A percentile compares a stretch with the other conserved stretches of the same genome.
These are phyloP conservation scores for Lymantria monacha DNA, from an alignment of 2,888 invertebrate species.

Conservation along the genomic window DNA sequence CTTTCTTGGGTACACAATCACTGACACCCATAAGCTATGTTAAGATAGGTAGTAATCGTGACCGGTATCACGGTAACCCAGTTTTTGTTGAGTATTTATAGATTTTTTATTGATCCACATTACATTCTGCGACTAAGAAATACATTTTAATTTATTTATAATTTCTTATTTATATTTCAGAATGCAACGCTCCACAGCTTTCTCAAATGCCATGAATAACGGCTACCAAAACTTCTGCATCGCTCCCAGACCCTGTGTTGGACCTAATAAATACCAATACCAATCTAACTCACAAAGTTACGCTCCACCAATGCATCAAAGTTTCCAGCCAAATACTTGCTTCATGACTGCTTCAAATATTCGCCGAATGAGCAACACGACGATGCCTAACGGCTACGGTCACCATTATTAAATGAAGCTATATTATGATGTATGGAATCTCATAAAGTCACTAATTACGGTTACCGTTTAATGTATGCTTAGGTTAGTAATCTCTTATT, in stretches of 20 bases:
- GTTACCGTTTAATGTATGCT: conserved; percentile 21
- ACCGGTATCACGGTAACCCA: too few relatives aligned
- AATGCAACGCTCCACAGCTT: conserved; percentile 27
- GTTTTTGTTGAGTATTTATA: too few relatives aligned
- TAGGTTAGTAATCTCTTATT: conserved; percentile 4
- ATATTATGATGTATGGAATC: conserved; percentile 33
- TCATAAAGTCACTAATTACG: conserved; percentile 28
- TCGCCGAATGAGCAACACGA: conserved; percentile 40
- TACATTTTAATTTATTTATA: too few relatives aligned
- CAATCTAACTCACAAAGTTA: conserved; percentile 7
- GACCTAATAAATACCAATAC: conserved; percentile 18
- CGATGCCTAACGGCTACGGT: conserved; percentile 24
- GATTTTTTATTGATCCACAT: too few relatives aligned
- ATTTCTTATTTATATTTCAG: conserved; percentile 5
- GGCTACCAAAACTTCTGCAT: conserved; percentile 22
- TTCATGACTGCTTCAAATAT: conserved; percentile 53
- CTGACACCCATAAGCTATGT: too few relatives aligned
- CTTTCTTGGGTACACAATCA: too few relatives aligned
- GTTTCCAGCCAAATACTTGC: conserved; percentile 47
- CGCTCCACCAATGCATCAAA: conserved; percentile 12
- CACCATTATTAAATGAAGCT: conserved; percentile 8
- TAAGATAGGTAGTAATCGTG: too few relatives aligned
- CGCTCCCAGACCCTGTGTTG: conserved; percentile 20
- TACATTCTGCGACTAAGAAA: too few relatives aligned
- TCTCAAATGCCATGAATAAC: conserved; percentile 18